A percentile compares a stretch with the other conserved stretches of the same genome.
These are phyloP conservation scores for Notospermus geniculatus DNA, from an alignment of 1,140 invertebrate genomes.

Conservation along the genomic window DNA sequence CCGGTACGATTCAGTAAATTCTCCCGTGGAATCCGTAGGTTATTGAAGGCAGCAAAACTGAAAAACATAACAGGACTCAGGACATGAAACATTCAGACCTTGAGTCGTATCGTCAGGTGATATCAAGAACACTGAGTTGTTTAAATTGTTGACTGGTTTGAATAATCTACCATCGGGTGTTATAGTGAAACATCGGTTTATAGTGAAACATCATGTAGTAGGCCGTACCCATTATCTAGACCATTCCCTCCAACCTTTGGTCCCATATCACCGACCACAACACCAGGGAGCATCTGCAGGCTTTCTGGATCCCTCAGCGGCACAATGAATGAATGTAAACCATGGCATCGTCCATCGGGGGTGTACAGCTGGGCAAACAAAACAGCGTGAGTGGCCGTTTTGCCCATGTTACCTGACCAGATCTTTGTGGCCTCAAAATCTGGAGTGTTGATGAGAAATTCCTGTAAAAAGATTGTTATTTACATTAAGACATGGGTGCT, in stretches of 20 bases:
- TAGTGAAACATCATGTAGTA: no score
- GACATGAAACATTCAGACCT: no score
- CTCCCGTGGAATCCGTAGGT: slow-evolving; percentile 78
- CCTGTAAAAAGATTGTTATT: slow-evolving; percentile 58
- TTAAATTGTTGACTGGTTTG: no score
- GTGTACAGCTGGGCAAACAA: slow-evolving; percentile 87
- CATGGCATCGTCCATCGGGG: slow-evolving; percentile 76
- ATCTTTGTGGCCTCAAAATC: slow-evolving; percentile 93
- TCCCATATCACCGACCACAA: slow-evolving; percentile 82
- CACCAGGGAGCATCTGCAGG: slow-evolving; percentile 69
- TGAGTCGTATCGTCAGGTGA: no score
- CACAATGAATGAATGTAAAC: slow-evolving; percentile 81
- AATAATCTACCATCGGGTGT: no score
- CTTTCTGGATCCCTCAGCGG: slow-evolving; percentile 77
- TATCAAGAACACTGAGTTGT: no score
- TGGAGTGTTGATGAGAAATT: slow-evolving; percentile 87
- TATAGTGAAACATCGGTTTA: no score
- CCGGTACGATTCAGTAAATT: slow-evolving; percentile 82
- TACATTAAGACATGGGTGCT: no score
- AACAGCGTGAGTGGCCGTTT: slow-evolving; percentile 78
- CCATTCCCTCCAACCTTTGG: slow-evolving; percentile 85
- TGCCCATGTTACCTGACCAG: slow-evolving; percentile 76
- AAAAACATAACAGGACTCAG: no score
- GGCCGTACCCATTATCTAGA: slow-evolving; percentile 77
- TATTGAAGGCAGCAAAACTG: slow-evolving; percentile 82